Evolutionary conservation across 2,113 vertebrate species (phyloP), one percentile per base, ranked within the genome.

Genomic region (Rutilus rutilus): DNA sequence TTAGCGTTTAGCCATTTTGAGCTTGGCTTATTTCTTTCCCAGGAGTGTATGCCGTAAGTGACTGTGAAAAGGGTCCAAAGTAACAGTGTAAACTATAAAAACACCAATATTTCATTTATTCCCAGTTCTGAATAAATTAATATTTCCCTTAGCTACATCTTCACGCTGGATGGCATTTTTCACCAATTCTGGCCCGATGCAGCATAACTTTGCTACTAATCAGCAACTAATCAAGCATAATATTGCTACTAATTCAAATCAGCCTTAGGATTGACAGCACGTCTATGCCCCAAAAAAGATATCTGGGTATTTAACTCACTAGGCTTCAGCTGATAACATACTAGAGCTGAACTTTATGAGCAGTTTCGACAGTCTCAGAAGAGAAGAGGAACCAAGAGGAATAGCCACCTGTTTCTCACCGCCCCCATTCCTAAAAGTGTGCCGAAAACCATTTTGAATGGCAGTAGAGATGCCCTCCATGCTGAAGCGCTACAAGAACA

Each of bases 381-480:
- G 14, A 69, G 82, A 75, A 88, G 33, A 79, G 15, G 86, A 69
- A 88, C 80, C 57, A 85, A 89, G 85, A 78, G 15, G 73, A 83
- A 89, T 85, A 92, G 93, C 93, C 95, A 99, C 98, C 98, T 99
- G 97, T 96, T 96, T 97, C 90, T 98, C 97, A 95, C 94, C 96
- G 94, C 95, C 96, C 0, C 95, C 93, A 91, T 95, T 97, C 91
- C 97, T 96, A 94, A 99, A 99, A 19, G 97, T 99, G 96, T 99
- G 97, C 89, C 97, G 96, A 93, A 99, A 96, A 94, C 98, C 96
- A 95, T 97, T 97, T 93, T 99, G 98, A 96, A 99, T 97, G 93
- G 97, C 97, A 94, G 96, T 95, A 92, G 98, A 99, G 93, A 99
- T 95, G 89, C 97, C 97, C 94, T 97, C 97, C 97, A 99, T 95